These are phyloP conservation scores for Helicorthomorpha holstii DNA, from an alignment of 1,140 invertebrate species.

Conservation along the genomic window DNA sequence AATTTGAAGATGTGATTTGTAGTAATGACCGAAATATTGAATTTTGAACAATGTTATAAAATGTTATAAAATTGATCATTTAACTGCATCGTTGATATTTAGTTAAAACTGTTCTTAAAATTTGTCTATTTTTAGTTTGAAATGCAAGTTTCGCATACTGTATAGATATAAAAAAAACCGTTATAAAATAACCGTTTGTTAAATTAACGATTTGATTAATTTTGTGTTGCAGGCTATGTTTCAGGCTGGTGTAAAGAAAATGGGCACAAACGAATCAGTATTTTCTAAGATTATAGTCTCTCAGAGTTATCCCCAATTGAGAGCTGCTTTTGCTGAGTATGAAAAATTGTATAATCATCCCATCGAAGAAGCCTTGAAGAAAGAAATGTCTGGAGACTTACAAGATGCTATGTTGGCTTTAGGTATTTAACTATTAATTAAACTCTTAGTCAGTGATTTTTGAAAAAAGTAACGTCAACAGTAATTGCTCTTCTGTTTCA, in stretches of 20 bases:
- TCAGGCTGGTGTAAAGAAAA: constrained; percentile 15
- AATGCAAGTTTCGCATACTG: too few relatives aligned
- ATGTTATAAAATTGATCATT: too few relatives aligned
- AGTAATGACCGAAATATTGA: not conserved
- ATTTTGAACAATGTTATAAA: too few relatives aligned
- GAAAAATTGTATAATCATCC: constrained; percentile 42
- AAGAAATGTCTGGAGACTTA: constrained; percentile 70
- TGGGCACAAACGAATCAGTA: constrained; percentile 70
- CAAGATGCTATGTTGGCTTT: constrained; percentile 70
- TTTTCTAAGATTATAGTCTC: constrained; percentile 57
- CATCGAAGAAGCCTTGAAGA: constrained; percentile 67
- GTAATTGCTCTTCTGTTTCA: not conserved
- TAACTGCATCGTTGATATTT: too few relatives aligned
- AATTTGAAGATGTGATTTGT: not conserved
- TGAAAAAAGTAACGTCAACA: not conserved
- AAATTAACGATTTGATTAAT: too few relatives aligned
- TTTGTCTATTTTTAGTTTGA: not conserved
- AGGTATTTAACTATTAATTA: too few relatives aligned
- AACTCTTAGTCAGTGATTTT: not conserved
- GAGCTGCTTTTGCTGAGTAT: constrained; percentile 53
- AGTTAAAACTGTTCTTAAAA: too few relatives aligned
- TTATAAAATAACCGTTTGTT: too few relatives aligned
- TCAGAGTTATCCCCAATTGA: constrained; percentile 30
- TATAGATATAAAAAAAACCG: too few relatives aligned
- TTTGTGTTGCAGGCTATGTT: constrained; percentile 11